Conservation (phyloP, 2,797 vertebrate species). For the Enteromius treurensis region DNA sequence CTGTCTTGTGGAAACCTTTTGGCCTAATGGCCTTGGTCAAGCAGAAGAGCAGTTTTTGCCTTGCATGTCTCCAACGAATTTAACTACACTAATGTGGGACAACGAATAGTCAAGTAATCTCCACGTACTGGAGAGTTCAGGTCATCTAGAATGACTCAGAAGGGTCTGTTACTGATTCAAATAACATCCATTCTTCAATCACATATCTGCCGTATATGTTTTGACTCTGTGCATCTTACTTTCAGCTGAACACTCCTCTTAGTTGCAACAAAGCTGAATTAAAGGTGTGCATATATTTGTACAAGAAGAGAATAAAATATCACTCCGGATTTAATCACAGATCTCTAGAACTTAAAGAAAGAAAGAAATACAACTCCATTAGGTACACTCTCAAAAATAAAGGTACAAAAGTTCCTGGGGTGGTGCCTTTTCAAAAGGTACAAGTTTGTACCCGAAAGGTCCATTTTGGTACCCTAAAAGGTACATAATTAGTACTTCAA, state of each 20-base stretch:
- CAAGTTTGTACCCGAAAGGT: too few species aligned
- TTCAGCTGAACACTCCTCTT: background rate
- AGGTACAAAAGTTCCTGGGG: too few species aligned
- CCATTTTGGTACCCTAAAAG: too few species aligned
- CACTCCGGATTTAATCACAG: background rate
- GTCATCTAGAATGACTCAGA: background rate
- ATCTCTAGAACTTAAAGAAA: background rate
- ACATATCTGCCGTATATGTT: background rate
- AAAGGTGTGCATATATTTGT: background rate
- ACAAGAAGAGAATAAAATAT: background rate
- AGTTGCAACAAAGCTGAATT: background rate
- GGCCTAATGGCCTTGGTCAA: background rate
- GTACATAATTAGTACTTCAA: too few species aligned
- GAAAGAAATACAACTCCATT: background rate
- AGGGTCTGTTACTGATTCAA: constrained; percentile 6
- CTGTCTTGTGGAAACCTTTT: too few species aligned
- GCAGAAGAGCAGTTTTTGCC: background rate
- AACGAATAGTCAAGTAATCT: constrained; percentile 4
- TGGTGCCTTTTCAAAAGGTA: too few species aligned
- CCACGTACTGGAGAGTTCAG: background rate
- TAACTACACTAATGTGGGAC: background rate
- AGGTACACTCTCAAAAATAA: background rate
- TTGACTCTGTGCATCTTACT: background rate
- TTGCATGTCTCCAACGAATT: background rate
- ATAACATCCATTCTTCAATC: constrained; percentile 5